These are phyloP conservation scores for Theristicus caerulescens DNA, from an alignment of 2,113 vertebrate species.

Conservation along the genomic window DNA sequence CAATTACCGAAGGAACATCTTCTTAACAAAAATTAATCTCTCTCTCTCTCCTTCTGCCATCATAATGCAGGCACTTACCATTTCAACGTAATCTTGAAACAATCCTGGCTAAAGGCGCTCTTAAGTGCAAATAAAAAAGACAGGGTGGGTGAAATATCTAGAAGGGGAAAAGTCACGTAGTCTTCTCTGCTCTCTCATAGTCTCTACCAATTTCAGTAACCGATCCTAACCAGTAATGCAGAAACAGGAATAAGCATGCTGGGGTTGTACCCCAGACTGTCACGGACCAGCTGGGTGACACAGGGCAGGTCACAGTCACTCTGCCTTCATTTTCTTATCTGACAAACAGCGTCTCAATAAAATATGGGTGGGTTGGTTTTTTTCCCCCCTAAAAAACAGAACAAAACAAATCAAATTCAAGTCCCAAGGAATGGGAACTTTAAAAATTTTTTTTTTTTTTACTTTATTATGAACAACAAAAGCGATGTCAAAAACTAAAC, in stretches of 20 bases:
- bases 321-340: neutral
- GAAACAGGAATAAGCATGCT: neutral
- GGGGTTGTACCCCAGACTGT: neutral
- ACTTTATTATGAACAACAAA: neutral
- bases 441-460: neutral
- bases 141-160: neutral
- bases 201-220: neutral
- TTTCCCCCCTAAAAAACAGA: neutral
- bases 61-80: neutral
- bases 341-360: neutral
- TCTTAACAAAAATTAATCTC: neutral
- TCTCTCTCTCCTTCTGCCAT: neutral
- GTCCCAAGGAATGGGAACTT: neutral
- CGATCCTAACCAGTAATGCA: neutral
- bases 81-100: conserved; percentile 3
- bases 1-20: conserved; percentile 2
- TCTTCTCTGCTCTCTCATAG: neutral
- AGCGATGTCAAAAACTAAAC: neutral
- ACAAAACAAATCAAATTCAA: neutral
- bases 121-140: neutral
- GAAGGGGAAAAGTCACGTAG: neutral
- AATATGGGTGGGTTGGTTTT: accelerated
- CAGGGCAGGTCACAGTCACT: accelerated
- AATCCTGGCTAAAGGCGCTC: neutral
- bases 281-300: neutral